Base-by-base conservation (phyloP, 2,113 vertebrate species). In the Nycticorax nycticorax region DNA sequence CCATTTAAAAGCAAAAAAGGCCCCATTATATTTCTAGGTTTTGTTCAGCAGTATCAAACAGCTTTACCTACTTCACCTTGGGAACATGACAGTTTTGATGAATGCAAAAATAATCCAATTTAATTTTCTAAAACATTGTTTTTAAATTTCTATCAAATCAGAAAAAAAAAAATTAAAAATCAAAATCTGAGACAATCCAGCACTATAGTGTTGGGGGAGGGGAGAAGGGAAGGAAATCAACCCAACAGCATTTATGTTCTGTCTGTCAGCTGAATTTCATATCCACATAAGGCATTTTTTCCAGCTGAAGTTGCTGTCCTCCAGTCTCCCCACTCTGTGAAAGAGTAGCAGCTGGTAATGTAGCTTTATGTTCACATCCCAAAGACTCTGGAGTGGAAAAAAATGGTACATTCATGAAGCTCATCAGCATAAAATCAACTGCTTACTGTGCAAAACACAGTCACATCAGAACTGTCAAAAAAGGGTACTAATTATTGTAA, bases 331-430 rank as follows among this genome's bases (percentile, higher is more conserved):
- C 84, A 4, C 47, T 80, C 79, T n/a, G 48, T 88, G 71, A 83
- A 79, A 96, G 59, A 77, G 75, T 17, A 96, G 75, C 95, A 96
- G 96, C 96, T 95, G 93, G 63, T 84, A 86, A 93, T 28, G 75
- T 27, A 95, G 88, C 72, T 96, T 93, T 93, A 93, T 82, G 63
- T 77, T 90, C 88, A 74, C 88, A 93, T 80, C 88, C 88, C 92
- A 73, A 93, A 96, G 48, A 93, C 48, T 91, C 74, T 1, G 5
- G 62, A 91, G 67, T 56, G 77, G 80, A 77, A 88, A 85, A 85
- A 94, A 86, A 53, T 10, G 47, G 75, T 64, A 88, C 79, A 88
- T 78, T 95, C 88, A 95, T 55, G 64, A 96, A 88, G 86, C 72
- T 89, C 52, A 94, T 91, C 92, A 91, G 60, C 90, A 81, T 75